Base-by-base conservation (phyloP, 2,888 invertebrate species). In the Invenusta paracnida region DNA sequence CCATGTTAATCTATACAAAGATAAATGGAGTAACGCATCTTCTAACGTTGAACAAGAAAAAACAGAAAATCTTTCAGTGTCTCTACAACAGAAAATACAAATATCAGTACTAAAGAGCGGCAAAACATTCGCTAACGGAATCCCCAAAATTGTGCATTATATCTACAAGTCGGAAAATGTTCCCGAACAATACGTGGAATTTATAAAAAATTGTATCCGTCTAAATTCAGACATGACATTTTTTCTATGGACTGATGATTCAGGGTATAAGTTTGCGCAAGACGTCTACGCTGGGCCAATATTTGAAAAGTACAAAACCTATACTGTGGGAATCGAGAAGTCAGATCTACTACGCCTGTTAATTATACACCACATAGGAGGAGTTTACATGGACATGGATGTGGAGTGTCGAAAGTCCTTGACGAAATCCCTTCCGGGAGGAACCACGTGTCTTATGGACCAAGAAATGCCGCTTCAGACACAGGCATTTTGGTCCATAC, bases 331-430 rank as follows among this genome's bases (percentile, higher is more conserved):
- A 23, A 31, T 83, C 27, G 48, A 83, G 31, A 83, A 31, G 31
- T 29, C 83, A 11, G 83, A 83, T 25, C 17, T 83, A 27, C 27
- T 31, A 27, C 13, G 83, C 17, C 48, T 31, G 27, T 83, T 85
- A 29, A 85, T 85, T 83, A 17, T 85, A 23, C 79, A 85, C 28
- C 13, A 84, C 13, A 30, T 23, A 0, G 73, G 81, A 83, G 85
- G 85, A 23, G 83, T 82, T 28, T 85, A 85, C 29, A 30, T 85
- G 31, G 85, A 85, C 27, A 79, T 85, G 85, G 85, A 85, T 31
- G 79, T 73, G 5, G 29, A 30, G 28, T 85, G 85, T 29, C 83
- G 73, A 30, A 79, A 83, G 23, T 28, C 23, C 23, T 82, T 82
- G 23, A 29, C 30, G n/a, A 23, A 23, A 1, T 23, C 82, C 0